Conservation (phyloP, 2,113 vertebrate species). For the Otocyon megalotis region DNA sequence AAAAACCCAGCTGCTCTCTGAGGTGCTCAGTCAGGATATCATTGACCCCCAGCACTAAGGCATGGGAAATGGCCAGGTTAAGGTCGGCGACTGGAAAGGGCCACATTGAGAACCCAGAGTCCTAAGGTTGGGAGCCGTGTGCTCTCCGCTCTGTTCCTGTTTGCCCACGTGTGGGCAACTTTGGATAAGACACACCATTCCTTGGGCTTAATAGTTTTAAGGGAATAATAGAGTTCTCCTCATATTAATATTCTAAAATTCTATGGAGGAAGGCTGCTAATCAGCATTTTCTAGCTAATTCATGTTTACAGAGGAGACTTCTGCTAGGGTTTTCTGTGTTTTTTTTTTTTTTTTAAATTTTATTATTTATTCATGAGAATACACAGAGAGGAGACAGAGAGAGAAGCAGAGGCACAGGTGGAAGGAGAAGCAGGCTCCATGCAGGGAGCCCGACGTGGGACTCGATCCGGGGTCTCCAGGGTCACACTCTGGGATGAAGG, state of each 20-base stretch:
- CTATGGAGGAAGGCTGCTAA: not conserved
- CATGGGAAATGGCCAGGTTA: not conserved
- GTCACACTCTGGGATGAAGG: too few species aligned
- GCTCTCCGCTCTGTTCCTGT: not conserved
- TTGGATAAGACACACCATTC: not conserved
- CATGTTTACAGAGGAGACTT: not conserved
- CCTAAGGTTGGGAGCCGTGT: not conserved
- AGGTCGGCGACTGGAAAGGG: not conserved
- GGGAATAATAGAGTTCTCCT: not conserved
- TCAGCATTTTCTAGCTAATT: not conserved
- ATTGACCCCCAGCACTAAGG: not conserved
- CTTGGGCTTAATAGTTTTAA: not conserved
- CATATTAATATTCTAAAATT: not conserved
- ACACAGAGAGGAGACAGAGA: too few species aligned
- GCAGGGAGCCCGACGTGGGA: too few species aligned
- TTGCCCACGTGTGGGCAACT: not conserved
- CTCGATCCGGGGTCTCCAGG: too few species aligned
- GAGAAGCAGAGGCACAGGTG: too few species aligned
- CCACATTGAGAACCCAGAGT: not conserved
- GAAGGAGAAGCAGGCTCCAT: too few species aligned
- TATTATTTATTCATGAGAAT: too few species aligned
- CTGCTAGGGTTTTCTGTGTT: not conserved
- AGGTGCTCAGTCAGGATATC: not conserved
- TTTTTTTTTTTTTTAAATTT: too few species aligned
- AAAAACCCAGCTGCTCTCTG: not conserved